A percentile compares a stretch with the other conserved stretches of the same genome.
Evolutionary conservation across 30 jellyfish, hydroid and myxozoan genomes (phyloP).

Genomic region (Rhopilema esculentum): DNA sequence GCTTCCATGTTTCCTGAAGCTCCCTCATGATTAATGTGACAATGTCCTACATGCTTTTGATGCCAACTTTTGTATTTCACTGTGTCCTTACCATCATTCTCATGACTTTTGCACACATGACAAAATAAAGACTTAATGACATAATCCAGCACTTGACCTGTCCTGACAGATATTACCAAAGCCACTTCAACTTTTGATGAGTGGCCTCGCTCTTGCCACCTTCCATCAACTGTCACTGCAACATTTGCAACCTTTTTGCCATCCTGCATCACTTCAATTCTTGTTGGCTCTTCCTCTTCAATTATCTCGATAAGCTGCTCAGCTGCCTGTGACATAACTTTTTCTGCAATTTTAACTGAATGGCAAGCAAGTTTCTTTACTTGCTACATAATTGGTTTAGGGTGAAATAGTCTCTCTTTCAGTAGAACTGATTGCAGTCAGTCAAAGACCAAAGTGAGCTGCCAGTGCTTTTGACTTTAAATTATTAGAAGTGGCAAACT

Average conservation of each 20-base stretch:
- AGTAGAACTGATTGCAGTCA: background rate
- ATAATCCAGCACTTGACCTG: too few species aligned
- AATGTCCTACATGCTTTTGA: too few species aligned
- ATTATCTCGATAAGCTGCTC: background rate
- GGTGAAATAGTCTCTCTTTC: background rate
- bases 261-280: conserved; percentile 9
- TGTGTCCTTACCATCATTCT: too few species aligned
- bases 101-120: too few species aligned
- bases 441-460: background rate
- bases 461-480: background rate
- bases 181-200: too few species aligned
- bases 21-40: too few species aligned
- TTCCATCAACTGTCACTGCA: conserved; percentile 61
- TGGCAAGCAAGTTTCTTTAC: conserved; percentile 21
- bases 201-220: too few species aligned
- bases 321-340: conserved; percentile 37
- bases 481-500: background rate
- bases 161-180: too few species aligned
- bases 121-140: too few species aligned
- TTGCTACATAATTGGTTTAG: background rate
- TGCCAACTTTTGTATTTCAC: too few species aligned
- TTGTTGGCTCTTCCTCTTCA: conserved; percentile 21
- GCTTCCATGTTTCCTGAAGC: too few species aligned
- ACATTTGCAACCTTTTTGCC: conserved; percentile 44
- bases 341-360: conserved; percentile 10